Evolutionary conservation across 2,888 invertebrate genomes (phyloP).

Genomic region (Amphipyra tragopoginis): DNA sequence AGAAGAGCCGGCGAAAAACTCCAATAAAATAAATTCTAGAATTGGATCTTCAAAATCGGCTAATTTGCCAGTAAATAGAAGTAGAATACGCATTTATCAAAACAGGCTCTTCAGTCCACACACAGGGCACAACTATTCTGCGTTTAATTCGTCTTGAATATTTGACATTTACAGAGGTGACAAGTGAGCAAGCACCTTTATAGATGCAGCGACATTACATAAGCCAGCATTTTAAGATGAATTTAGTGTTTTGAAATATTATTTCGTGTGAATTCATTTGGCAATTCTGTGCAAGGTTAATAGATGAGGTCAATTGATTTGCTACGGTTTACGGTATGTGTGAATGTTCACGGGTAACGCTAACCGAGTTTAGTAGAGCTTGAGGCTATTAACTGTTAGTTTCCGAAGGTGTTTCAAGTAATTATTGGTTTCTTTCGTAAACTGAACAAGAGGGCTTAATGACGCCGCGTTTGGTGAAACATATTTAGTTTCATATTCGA

Average conservation of each 20-base stretch:
- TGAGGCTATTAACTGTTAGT: conserved; percentile 40
- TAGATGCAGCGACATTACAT: conserved; percentile 9
- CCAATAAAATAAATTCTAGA: too few relatives aligned
- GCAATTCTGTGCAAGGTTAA: conserved; percentile 58
- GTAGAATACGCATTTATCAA: too few relatives aligned
- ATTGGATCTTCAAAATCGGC: too few relatives aligned
- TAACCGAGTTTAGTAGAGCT: conserved; percentile 42
- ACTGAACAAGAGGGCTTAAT: too few relatives aligned
- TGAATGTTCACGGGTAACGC: conserved; percentile 42
- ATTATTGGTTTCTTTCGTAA: too few relatives aligned
- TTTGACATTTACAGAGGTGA: background rate
- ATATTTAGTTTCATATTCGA: too few relatives aligned
- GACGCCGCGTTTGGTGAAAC: too few relatives aligned
- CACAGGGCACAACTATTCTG: too few relatives aligned
- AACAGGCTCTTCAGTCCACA: too few relatives aligned
- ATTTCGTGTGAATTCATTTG: conserved; percentile 59
- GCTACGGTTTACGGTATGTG: conserved; percentile 47
- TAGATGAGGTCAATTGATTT: conserved; percentile 58
- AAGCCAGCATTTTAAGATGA: conserved; percentile 42
- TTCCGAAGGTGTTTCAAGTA: background rate
- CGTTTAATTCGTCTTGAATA: too few relatives aligned
- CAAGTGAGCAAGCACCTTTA: background rate
- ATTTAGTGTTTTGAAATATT: conserved; percentile 51
- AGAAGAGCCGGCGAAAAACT: too few relatives aligned
- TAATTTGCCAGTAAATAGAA: too few relatives aligned